These are phyloP conservation scores for Podilymbus podiceps DNA, from an alignment of 2,113 vertebrate genomes.

Conservation along the genomic window DNA sequence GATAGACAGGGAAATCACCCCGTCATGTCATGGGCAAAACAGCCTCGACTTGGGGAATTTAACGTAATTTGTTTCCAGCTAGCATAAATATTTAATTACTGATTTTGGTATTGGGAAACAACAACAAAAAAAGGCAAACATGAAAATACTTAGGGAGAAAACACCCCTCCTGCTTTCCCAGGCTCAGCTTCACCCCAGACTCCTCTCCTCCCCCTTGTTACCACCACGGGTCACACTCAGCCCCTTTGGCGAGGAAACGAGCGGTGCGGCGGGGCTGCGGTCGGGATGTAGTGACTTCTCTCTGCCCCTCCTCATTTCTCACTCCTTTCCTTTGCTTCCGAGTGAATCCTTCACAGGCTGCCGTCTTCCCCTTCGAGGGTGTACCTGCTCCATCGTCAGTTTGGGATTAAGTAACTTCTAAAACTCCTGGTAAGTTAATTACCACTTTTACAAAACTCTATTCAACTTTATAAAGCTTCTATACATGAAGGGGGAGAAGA, in stretches of 20 bases:
- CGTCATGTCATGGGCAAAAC: neutral
- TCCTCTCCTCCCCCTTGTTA: neutral
- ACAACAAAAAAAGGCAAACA: neutral
- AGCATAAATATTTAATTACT: neutral
- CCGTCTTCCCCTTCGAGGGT: neutral
- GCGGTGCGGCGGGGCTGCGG: rapidly evolving
- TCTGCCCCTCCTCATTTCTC: neutral
- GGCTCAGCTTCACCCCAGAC: neutral
- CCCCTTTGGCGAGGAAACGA: neutral
- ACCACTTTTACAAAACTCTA: neutral
- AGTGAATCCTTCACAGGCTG: neutral
- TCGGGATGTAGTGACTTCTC: neutral
- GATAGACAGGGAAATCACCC: neutral
- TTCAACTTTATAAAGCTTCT: neutral
- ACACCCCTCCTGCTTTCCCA: neutral
- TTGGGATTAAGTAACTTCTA: neutral
- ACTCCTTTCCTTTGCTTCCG: neutral
- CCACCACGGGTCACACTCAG: neutral
- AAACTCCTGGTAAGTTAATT: neutral
- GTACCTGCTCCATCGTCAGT: neutral
- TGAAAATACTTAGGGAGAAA: neutral
- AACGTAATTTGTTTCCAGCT: neutral
- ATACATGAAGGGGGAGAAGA: no score
- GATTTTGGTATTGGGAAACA: neutral
- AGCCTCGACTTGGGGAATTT: neutral